Percentiles rank a stretch among this genome's conserved stretches.
phyloP scores from a whole-genome alignment of 1,140 invertebrate species.

The Berghia stephanieae region DNA sequence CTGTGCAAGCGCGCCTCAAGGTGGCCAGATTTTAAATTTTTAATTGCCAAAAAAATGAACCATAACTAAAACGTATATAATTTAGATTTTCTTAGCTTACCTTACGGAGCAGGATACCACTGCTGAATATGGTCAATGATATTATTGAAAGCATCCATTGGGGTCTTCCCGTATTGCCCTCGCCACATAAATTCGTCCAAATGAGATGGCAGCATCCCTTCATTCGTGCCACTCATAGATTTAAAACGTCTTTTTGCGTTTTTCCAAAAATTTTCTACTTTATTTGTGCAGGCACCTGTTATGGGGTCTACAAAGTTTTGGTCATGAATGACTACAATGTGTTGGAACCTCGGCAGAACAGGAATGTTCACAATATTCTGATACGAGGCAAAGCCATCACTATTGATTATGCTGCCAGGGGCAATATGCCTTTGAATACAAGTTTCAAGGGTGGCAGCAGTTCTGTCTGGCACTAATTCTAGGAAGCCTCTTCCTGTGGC shows the following conservation, averaged over 20 bases:
- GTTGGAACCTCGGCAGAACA: background rate
- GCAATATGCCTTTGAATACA: no score
- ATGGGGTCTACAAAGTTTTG: conserved; percentile 3
- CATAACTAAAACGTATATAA: no score
- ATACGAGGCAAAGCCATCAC: background rate
- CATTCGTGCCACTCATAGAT: background rate
- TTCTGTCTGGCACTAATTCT: no score
- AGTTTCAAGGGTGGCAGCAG: no score
- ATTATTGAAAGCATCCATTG: background rate
- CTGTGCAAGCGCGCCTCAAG: no score
- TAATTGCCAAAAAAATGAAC: no score
- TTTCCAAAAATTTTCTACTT: background rate
- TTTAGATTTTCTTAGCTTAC: background rate
- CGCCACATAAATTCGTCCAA: conserved; percentile 10
- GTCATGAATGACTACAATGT: background rate
- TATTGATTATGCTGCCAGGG: no score
- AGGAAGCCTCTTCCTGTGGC: no score
- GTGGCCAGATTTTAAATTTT: no score
- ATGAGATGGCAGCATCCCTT: background rate
- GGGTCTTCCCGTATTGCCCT: background rate
- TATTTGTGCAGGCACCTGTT: background rate
- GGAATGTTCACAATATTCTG: background rate
- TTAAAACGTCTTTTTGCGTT: background rate
- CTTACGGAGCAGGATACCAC: conserved; percentile 12
- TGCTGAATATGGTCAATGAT: background rate